Percentiles rank a stretch among this genome's conserved stretches.
phyloP scores from a whole-genome alignment of 2,113 vertebrate species.

The Trematocara zebra region DNA sequence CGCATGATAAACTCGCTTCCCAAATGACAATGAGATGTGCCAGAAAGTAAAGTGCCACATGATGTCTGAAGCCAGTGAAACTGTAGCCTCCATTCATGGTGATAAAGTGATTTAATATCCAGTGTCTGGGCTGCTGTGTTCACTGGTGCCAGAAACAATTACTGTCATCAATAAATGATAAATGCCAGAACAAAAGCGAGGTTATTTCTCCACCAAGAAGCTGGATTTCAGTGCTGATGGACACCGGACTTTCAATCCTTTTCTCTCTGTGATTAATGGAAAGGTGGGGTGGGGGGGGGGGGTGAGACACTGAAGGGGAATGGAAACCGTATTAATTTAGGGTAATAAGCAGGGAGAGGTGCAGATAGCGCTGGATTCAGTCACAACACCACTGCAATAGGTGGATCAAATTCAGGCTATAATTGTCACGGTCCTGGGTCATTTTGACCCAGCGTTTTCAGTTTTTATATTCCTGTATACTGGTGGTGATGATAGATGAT shows the following conservation, averaged over 20 bases:
- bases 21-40: slow-evolving; percentile 20
- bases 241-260: slow-evolving; percentile 10
- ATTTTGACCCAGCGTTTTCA: too few relatives aligned
- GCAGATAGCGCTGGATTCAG: neutral
- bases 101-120: slow-evolving; percentile 64
- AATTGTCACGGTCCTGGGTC: too few relatives aligned
- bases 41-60: neutral
- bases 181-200: slow-evolving; percentile 40
- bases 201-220: slow-evolving; percentile 31
- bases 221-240: slow-evolving; percentile 19
- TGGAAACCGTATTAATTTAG: slow-evolving; percentile 30
- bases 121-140: slow-evolving; percentile 46
- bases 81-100: slow-evolving; percentile 30
- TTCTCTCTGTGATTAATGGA: slow-evolving; percentile 13
- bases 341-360: slow-evolving; percentile 1
- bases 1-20: neutral
- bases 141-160: slow-evolving; percentile 57
- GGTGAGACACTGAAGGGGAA: neutral
- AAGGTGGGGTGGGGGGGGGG: neutral
- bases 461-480: too few relatives aligned
- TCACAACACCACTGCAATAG: neutral
- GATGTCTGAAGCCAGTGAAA: slow-evolving; percentile 11
- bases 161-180: slow-evolving; percentile 63
- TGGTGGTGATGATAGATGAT: too few relatives aligned
- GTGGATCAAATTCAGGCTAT: neutral